phyloP scores from a whole-genome alignment of 2,888 invertebrate species.

The Athalia circularis region DNA sequence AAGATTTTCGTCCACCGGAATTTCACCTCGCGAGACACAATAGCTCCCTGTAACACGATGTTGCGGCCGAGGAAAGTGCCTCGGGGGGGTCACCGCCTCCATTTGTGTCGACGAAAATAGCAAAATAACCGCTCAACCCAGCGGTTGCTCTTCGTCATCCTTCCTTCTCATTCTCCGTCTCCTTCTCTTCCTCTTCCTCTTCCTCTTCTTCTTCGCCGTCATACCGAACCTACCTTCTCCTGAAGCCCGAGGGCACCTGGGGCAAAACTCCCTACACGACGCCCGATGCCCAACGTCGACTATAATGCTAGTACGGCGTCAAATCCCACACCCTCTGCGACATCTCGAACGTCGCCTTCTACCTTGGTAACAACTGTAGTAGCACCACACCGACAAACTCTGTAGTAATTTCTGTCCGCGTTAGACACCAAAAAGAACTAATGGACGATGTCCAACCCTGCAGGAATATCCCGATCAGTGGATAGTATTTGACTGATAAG shows the following conservation, averaged over 20 bases:
- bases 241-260: slow-evolving; percentile 33
- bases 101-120: slow-evolving; percentile 48
- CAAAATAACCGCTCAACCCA: slow-evolving; percentile 46
- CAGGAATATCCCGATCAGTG: no score
- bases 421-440: no score
- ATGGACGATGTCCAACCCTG: no score
- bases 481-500: no score
- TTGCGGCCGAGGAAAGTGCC: slow-evolving; percentile 46
- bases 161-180: slow-evolving; percentile 1
- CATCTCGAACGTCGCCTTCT: not conserved
- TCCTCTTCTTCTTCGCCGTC: not conserved
- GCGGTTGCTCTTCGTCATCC: slow-evolving; percentile 12
- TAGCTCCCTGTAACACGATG: slow-evolving; percentile 47
- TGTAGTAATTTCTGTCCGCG: not conserved
- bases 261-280: slow-evolving; percentile 1
- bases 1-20: slow-evolving; percentile 41
- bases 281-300: slow-evolving; percentile 37
- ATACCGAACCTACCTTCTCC: not conserved
- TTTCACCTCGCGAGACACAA: slow-evolving; percentile 42
- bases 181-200: not conserved
- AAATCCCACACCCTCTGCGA: slow-evolving; percentile 31
- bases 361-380: slow-evolving; percentile 1
- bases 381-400: not conserved
- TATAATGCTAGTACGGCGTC: slow-evolving; percentile 36
- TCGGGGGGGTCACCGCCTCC: slow-evolving; percentile 36